These are phyloP conservation scores for Cryptoleucopteryx plumbea DNA, from an alignment of 2,113 vertebrate species.

Conservation along the genomic window DNA sequence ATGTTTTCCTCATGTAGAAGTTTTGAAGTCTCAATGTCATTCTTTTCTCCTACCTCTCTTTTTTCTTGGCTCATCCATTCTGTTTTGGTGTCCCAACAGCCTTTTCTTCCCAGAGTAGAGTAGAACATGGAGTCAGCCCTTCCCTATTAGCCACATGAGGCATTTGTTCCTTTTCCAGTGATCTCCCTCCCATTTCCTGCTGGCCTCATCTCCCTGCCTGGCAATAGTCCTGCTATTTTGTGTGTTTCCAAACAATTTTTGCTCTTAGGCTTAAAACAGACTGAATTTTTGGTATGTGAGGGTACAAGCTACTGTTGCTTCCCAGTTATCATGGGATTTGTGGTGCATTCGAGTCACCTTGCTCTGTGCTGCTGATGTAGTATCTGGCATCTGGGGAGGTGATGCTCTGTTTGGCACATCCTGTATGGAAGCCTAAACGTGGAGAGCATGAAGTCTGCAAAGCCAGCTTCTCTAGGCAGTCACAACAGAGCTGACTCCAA, in stretches of 20 bases:
- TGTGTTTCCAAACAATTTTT: constrained; percentile 4
- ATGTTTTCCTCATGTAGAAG: neutral
- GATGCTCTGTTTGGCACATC: neutral
- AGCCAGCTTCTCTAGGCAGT: neutral
- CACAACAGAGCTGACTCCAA: neutral
- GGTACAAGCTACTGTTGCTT: neutral
- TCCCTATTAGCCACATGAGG: neutral
- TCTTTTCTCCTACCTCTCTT: neutral
- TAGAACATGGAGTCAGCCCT: neutral
- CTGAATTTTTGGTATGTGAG: neutral
- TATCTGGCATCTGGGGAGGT: neutral
- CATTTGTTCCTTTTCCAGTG: neutral
- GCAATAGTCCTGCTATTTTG: neutral
- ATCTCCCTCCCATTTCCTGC: neutral
- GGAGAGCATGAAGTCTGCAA: neutral
- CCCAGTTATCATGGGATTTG: neutral
- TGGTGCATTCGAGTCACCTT: neutral
- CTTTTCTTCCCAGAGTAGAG: neutral
- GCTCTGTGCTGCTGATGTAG: neutral
- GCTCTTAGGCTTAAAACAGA: neutral
- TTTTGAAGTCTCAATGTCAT: neutral
- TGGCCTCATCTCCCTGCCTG: neutral
- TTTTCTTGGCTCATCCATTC: neutral
- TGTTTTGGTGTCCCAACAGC: neutral
- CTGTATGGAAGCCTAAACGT: neutral